Evolutionary conservation across 2,888 invertebrate species (phyloP), one percentile per base, ranked within the genome.

Genomic region (Lottia gigantea): DNA sequence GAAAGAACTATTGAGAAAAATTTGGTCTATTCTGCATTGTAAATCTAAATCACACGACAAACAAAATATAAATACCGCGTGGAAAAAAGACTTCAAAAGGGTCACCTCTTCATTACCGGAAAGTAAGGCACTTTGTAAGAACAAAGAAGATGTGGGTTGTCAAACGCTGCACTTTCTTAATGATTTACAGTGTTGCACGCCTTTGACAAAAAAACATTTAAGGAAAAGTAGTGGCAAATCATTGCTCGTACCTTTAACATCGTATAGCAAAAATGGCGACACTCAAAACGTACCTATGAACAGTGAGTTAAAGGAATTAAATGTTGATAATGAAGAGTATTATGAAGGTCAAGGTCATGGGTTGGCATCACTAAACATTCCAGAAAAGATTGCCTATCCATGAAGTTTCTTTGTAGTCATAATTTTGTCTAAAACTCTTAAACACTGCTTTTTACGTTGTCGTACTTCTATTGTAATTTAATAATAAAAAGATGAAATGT

Each of bases 1-100:
- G 62, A 80, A 81, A 70, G 64, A 71, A 23, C 64, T 77, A 31
- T 61, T 74, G n/a, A 47, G 63, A 26, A 47, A 65, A 25, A 61
- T 73, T 46, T 47, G 61, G 45, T 70, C 71, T n/a, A 66, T 76
- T 23, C 72, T 73, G 12, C 72, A 71, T 31, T 71, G 74, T 70
- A 73, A 55, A 19, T 55, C 23, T 23, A 55, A 11, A 55, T 23
- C 55, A 11, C 19, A 23, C 2, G 55, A 55, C 55, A n/a, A 55
- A 55, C 55, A 23, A 12, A 55, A 11, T 14, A 2, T 12, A 19
- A 55, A 55, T 55, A 55, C 23, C 55, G 7, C 55, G 19, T 55
- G 55, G 55, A 55, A 55, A 55, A 55, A 55, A 55, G 55, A 55
- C 55, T 55, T 23, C 23, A 55, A 55, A 14, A 19, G 55, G 15